Conservation (phyloP, 2,888 invertebrate genomes). For the Polydrusus pterygomalis region DNA sequence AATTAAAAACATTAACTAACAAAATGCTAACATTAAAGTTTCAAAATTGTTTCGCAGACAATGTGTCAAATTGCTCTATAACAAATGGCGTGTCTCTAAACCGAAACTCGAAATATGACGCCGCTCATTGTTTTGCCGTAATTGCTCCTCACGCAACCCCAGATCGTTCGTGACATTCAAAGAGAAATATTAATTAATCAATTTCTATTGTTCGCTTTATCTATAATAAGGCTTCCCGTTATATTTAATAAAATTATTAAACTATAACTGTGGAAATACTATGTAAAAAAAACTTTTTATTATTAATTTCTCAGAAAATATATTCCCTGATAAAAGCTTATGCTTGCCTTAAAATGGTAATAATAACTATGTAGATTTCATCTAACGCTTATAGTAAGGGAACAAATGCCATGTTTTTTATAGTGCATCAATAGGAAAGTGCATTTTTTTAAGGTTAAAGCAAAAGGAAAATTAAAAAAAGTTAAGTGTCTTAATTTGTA, state of each 20-base stretch:
- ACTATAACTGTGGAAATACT: neutral
- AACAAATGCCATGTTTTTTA: too few relatives aligned
- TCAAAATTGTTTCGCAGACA: conserved; percentile 16
- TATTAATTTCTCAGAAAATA: too few relatives aligned
- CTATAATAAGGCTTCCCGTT: neutral
- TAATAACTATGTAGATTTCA: too few relatives aligned
- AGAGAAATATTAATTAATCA: conserved; percentile 24
- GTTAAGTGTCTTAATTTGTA: too few relatives aligned
- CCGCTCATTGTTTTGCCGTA: conserved; percentile 21
- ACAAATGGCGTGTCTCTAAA: conserved; percentile 17
- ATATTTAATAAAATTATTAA: conserved; percentile 13
- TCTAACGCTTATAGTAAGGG: too few relatives aligned
- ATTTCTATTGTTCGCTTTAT: conserved; percentile 18
- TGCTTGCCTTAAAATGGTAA: too few relatives aligned
- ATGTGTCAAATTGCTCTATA: conserved; percentile 21
- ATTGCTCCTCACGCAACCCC: conserved; percentile 26
- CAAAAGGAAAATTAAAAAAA: too few relatives aligned
- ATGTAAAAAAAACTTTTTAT: neutral
- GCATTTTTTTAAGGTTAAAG: too few relatives aligned
- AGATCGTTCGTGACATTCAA: conserved; percentile 24
- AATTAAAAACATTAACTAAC: neutral
- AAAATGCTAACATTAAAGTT: conserved; percentile 3
- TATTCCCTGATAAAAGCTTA: too few relatives aligned
- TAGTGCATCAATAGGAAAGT: too few relatives aligned
- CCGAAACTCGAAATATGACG: conserved; percentile 26